Percentiles rank a stretch among this genome's conserved stretches.
phyloP scores from a whole-genome alignment of 2,797 vertebrate species.

The Alectoris magna region DNA sequence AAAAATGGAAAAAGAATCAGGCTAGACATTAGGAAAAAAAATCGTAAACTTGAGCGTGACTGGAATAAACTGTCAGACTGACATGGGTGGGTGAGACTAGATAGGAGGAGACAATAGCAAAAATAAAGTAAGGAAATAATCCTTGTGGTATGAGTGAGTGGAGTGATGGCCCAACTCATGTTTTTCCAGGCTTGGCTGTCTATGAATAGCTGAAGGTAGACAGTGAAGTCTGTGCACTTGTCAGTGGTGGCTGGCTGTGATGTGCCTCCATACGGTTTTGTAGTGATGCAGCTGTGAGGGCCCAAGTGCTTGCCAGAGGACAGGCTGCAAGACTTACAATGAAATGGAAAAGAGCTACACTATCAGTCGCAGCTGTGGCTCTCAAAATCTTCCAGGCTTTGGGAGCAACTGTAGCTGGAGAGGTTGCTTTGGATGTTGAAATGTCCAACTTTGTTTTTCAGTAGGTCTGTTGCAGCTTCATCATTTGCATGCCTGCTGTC shows the following conservation, averaged over 20 bases:
- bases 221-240: neutral
- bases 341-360: neutral
- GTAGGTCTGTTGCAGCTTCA: neutral
- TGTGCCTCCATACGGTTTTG: neutral
- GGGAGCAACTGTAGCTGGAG: neutral
- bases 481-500: fast-evolving
- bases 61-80: slow-evolving; percentile 28
- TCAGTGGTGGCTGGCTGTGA: neutral
- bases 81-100: slow-evolving; percentile 60
- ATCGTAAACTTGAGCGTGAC: slow-evolving; percentile 22
- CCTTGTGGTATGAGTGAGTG: neutral
- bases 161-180: neutral
- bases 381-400: neutral
- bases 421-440: neutral
- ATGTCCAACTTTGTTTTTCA: neutral
- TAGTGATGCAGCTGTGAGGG: neutral
- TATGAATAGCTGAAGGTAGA: slow-evolving; percentile 40
- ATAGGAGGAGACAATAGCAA: slow-evolving; percentile 52
- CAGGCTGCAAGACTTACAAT: neutral
- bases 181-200: neutral
- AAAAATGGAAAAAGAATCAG: slow-evolving; percentile 65
- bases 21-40: slow-evolving; percentile 50
- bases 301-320: neutral
- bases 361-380: neutral
- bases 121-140: slow-evolving; percentile 54